These are phyloP conservation scores for Stomorhina lunata DNA, from an alignment of 2,888 invertebrate species.

Conservation along the genomic window DNA sequence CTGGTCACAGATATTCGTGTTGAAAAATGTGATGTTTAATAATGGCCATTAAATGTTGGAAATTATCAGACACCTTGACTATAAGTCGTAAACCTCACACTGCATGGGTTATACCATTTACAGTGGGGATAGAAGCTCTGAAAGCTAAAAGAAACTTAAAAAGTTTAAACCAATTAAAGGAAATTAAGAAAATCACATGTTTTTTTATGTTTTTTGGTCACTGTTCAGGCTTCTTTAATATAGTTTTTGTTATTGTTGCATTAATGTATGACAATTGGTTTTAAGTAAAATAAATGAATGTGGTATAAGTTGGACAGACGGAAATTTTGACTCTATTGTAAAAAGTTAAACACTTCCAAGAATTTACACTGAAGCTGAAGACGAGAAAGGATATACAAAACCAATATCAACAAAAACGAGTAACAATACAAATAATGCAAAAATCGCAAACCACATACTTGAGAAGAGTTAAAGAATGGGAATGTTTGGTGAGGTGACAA, in stretches of 20 bases:
- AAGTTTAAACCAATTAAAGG: background rate
- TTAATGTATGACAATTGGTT: constrained; percentile 58
- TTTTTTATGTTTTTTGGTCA: background rate
- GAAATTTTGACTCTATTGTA: constrained; percentile 47
- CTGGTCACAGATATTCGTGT: constrained; percentile 70
- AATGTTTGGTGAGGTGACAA: constrained; percentile 47
- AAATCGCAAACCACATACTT: constrained; percentile 4
- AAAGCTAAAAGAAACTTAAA: background rate
- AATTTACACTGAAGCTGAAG: constrained; percentile 36
- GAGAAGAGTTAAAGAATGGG: background rate
- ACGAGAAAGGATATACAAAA: constrained; percentile 17
- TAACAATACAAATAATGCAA: constrained; percentile 45
- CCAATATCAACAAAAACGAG: constrained; percentile 52
- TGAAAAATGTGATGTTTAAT: constrained; percentile 79
- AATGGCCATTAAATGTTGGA: constrained; percentile 78
- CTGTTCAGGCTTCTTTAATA: background rate
- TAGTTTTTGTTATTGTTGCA: background rate
- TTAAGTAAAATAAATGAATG: constrained; percentile 60
- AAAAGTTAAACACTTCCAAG: constrained; percentile 63
- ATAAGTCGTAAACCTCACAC: constrained; percentile 75
- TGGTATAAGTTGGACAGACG: constrained; percentile 25
- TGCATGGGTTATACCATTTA: constrained; percentile 67
- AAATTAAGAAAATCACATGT: background rate
- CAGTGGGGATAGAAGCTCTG: constrained; percentile 38
- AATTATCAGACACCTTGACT: constrained; percentile 75